Conservation (phyloP, 2,113 vertebrate genomes). For the Murina feae region DNA sequence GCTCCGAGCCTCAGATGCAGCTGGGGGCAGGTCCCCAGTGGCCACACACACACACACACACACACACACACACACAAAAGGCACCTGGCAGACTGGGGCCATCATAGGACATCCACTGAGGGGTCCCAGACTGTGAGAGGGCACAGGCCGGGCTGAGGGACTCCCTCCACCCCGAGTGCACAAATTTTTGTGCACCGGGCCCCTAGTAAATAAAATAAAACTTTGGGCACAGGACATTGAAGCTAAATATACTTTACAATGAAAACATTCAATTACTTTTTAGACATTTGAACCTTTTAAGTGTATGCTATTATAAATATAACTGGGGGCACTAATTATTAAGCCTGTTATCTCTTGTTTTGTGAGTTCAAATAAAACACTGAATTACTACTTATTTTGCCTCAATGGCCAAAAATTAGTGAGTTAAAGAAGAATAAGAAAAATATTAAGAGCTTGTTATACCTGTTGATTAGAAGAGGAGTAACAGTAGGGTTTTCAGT, state of each 20-base stretch:
- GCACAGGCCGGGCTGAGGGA: no score
- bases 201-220: conserved; percentile 49
- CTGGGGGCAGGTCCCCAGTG: no score
- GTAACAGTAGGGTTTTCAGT: background rate
- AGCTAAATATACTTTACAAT: background rate
- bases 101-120: no score
- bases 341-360: background rate
- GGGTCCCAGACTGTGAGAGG: no score
- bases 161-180: no score
- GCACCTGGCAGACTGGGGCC: no score
- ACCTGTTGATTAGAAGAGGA: background rate
- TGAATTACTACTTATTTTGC: background rate
- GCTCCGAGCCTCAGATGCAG: no score
- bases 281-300: background rate
- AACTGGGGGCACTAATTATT: background rate
- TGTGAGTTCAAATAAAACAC: background rate
- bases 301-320: background rate
- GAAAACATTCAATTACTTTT: background rate
- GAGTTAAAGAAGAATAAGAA: background rate
- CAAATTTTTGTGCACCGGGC: no score
- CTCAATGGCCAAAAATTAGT: background rate
- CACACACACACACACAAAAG: no score
- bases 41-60: no score
- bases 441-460: background rate
- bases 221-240: background rate